A percentile compares a stretch with the other conserved stretches of the same genome.
Conservation (phyloP, 2,888 invertebrate genomes). For the Himalopsyche tibetana region DNA sequence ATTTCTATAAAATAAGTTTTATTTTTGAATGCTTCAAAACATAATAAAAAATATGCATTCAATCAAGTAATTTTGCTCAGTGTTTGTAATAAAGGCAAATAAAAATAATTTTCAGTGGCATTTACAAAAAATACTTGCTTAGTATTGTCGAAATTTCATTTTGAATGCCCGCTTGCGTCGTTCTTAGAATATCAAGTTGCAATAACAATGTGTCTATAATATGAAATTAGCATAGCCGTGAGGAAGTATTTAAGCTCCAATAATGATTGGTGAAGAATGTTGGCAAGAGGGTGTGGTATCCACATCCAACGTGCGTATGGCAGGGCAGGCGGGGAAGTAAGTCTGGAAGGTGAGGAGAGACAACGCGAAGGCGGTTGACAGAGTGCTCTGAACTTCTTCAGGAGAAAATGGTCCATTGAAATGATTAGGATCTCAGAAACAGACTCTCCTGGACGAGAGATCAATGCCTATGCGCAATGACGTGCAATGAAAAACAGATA, state of each 20-base stretch:
- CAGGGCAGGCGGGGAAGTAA: neutral
- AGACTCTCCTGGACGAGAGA: conserved; percentile 56
- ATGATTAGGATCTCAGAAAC: conserved; percentile 64
- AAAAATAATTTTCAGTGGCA: too few relatives aligned
- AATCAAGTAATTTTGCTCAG: too few relatives aligned
- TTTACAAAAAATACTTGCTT: too few relatives aligned
- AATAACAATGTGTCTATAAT: neutral
- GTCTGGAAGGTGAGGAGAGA: conserved; percentile 35
- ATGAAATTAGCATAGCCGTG: conserved; percentile 34
- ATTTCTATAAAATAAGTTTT: too few relatives aligned
- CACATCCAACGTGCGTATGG: conserved; percentile 44
- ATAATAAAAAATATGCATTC: too few relatives aligned
- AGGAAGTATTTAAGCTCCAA: conserved; percentile 22
- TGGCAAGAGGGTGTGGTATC: conserved; percentile 36
- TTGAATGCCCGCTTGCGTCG: too few relatives aligned
- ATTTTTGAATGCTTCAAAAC: too few relatives aligned
- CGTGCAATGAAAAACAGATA: neutral
- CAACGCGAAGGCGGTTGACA: conserved; percentile 58
- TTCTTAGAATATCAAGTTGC: neutral
- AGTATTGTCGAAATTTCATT: too few relatives aligned
- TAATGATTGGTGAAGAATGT: conserved; percentile 39
- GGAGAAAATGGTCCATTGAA: conserved; percentile 65
- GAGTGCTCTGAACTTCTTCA: conserved; percentile 65
- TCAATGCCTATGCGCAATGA: conserved; percentile 44
- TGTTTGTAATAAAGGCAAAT: too few relatives aligned